Percentiles rank a stretch among this genome's conserved stretches.
Conservation (phyloP, 2,113 vertebrate species). For the Trochalopteron elliotii region DNA sequence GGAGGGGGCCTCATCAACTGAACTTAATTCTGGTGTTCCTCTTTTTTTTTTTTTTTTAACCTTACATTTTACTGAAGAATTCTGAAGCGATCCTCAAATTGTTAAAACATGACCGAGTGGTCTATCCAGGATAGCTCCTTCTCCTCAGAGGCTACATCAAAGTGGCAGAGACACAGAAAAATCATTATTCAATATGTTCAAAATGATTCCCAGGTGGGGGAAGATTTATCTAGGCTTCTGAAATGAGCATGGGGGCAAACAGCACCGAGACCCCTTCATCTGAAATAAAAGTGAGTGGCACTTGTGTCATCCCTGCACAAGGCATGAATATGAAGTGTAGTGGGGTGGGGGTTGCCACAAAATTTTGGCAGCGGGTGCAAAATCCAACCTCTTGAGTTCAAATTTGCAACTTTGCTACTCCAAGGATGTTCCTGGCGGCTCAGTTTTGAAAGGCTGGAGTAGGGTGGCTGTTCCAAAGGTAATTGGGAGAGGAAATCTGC, state of each 20-base stretch:
- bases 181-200: slow-evolving; percentile 4
- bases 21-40: neutral
- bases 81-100: neutral
- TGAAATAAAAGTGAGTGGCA: neutral
- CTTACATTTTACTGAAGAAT: neutral
- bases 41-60: neutral
- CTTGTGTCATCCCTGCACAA: neutral
- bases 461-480: neutral
- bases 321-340: neutral
- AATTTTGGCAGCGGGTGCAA: neutral
- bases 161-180: neutral
- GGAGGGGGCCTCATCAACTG: neutral
- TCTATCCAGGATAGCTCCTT: neutral
- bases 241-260: neutral
- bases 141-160: slow-evolving; percentile 18
- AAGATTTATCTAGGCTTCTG: slow-evolving; percentile 22
- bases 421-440: neutral
- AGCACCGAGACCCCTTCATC: neutral
- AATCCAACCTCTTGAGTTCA: neutral
- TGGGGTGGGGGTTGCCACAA: neutral
- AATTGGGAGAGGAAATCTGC: accelerated
- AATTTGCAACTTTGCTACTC: neutral
- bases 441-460: neutral
- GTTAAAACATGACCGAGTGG: slow-evolving; percentile 5
- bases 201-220: neutral